Evolutionary conservation across 2,888 invertebrate genomes (phyloP), one percentile per base, ranked within the genome.

Genomic region (Halictus quadricinctus): DNA sequence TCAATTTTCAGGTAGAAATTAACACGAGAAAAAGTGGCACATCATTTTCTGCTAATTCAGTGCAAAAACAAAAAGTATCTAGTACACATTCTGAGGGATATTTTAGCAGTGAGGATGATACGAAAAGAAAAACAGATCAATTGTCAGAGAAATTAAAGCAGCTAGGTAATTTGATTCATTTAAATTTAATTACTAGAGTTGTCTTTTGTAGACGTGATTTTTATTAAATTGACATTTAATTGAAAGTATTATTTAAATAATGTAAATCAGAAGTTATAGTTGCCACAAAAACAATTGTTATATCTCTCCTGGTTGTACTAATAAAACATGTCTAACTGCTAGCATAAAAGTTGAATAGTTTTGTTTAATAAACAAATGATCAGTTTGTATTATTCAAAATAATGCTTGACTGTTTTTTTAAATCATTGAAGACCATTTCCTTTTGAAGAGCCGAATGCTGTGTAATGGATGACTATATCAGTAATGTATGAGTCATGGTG

Each of bases 41-140:
- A 25, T 88, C 88, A 8, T 81, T 91, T 15, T 91, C 92, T 66
- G 86, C 90, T 6, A 92, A 90, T 88, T 89, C 87, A 70, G 75
- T 87, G 41, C 93, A 92, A 70, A 92, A 92, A 75, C 92, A 91
- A 64, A 93, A 93, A 86, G 88, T 91, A 82, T 90, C 92, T 66
- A 93, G 93, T 75, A 91, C 91, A 81, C 93, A 94, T 83, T 95
- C 95, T 3, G 95, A 95, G 78, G 95, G 95, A 29, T 95, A 95
- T 83, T 95, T 95, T 87, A 95, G 94, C 79, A 95, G 94, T 66
- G 95, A 95, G 79, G 95, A 95, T 85, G 95, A 95, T 76, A 91
- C 91, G 8, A 93, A 91, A 75, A 88, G 91, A 76, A 93, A 93
- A 75, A 89, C 90, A 58, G 93, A 93, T 82, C 89, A 91, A 73